A percentile compares a stretch with the other conserved stretches of the same genome.
Evolutionary conservation across 92 coral and sea anemone species (phyloP).

Genomic region (Plumapathes pennacea): DNA sequence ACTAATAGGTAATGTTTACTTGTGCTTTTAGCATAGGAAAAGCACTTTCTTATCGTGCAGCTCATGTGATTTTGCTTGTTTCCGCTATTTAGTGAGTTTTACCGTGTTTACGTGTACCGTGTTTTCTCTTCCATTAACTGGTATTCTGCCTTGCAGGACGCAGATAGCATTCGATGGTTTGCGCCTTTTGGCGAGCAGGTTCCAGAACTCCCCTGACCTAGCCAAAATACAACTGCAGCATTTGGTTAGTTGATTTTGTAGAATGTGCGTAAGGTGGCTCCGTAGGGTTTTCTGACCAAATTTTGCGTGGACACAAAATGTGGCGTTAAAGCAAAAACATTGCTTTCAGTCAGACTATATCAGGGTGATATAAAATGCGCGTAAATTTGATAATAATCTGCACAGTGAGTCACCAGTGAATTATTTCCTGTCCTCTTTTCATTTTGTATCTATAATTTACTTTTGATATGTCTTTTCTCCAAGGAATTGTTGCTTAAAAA

Average conservation of each 20-base stretch:
- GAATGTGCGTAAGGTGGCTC: too few species aligned
- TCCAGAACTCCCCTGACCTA: conserved; percentile 85
- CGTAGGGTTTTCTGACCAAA: too few species aligned
- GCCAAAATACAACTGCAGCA: conserved; percentile 88
- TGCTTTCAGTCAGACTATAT: too few species aligned
- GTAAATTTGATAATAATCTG: too few species aligned
- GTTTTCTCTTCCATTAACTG: too few species aligned
- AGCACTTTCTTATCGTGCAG: too few species aligned
- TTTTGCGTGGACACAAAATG: too few species aligned
- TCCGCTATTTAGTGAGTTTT: too few species aligned
- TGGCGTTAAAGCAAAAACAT: too few species aligned
- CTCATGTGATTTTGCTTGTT: too few species aligned
- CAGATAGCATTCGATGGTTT: conserved; percentile 81
- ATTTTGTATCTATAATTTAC: background rate
- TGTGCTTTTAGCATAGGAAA: background rate
- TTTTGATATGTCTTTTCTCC: background rate
- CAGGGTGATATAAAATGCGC: too few species aligned
- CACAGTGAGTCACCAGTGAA: background rate
- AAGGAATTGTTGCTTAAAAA: conserved; percentile 80
- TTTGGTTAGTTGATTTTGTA: conserved; percentile 72
- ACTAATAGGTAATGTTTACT: conserved; percentile 73
- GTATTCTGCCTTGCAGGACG: conserved; percentile 33
- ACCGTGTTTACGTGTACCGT: too few species aligned
- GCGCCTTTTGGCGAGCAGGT: conserved; percentile 58
- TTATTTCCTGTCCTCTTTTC: background rate